Percentiles rank a stretch among this genome's conserved stretches.
Conservation (phyloP, 1,140 invertebrate genomes). For the Platorchestia sp. region DNA sequence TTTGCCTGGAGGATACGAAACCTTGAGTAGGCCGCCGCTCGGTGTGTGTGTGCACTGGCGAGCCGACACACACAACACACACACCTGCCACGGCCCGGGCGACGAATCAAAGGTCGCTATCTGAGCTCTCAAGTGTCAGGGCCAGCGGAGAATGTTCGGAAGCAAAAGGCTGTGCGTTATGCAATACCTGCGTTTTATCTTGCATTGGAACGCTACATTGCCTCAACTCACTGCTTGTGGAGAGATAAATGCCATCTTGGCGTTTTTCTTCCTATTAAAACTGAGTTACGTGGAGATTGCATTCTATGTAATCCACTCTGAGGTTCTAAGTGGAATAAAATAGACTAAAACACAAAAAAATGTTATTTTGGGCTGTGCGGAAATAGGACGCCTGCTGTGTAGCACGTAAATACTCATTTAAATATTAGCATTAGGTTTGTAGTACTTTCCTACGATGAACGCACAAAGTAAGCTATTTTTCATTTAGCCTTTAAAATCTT, state of each 20-base stretch:
- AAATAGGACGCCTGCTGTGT: neutral
- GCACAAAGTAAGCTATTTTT: too few relatives aligned
- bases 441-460: neutral
- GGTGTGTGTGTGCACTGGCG: too few relatives aligned
- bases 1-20: too few relatives aligned
- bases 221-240: neutral
- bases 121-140: neutral
- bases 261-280: neutral
- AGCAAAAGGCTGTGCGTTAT: neutral
- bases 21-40: too few relatives aligned
- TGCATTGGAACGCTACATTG: neutral
- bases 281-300: neutral
- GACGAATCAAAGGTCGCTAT: neutral
- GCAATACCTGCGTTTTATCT: neutral
- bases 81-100: neutral
- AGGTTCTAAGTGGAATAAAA: neutral
- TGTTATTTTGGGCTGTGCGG: neutral
- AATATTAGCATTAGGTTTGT: neutral
- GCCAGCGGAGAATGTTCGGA: conserved; percentile 5
- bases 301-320: neutral
- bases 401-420: too few relatives aligned
- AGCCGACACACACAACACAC: too few relatives aligned
- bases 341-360: neutral
- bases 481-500: too few relatives aligned
- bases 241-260: neutral